Evolutionary conservation across 2,888 invertebrate species (phyloP), one percentile per base, ranked within the genome.

Genomic region (Toxonevra muliebris): DNA sequence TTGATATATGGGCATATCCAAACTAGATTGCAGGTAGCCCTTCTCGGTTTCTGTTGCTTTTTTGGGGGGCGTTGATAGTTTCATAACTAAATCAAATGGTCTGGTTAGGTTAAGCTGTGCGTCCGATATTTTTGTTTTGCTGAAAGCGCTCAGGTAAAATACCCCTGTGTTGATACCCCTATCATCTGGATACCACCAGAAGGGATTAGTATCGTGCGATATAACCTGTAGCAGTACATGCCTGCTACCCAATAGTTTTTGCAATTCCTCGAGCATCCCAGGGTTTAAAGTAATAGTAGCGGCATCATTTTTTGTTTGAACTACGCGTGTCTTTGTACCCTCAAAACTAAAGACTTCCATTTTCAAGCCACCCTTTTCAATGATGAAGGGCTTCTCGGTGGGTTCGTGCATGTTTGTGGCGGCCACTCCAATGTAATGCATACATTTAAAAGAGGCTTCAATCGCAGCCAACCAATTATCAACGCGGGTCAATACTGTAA

Each of bases 101-200:
- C 57, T 53, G 19, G 30, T 30, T 0, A 68, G 57, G 13, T 2
- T 30, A 30, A 30, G 30, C 7, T 30, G 30, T 30, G 30, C 2
- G 30, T 30, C 30, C 30, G 65, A 66, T 0, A 7, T 12, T 48
- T 67, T 10, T 1, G 63, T 61, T 41, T 50, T 63, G 9, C 71
- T 62, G 53, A 73, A 75, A 1, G 61, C 70, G 20, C 74, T 73
- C 0, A 79, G 45, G 7, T 72, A 68, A 1, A 79, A 60, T 2
- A 77, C 66, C 4, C 73, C 59, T 0, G 74, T 74, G 20, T 64
- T 69, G 0, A 74, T 42, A 13, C 69, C 68, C 19, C 67, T 58
- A 43, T 76, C 69, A 15, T 73, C 73, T 7, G 80, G 80, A 73
- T 71, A 74, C 80, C 80, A 80, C 80, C 80, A 80, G 65, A 76